These are phyloP conservation scores for Astreopora myriophthalma DNA, from an alignment of 64 coral and sea anemone species.

Conservation along the genomic window DNA sequence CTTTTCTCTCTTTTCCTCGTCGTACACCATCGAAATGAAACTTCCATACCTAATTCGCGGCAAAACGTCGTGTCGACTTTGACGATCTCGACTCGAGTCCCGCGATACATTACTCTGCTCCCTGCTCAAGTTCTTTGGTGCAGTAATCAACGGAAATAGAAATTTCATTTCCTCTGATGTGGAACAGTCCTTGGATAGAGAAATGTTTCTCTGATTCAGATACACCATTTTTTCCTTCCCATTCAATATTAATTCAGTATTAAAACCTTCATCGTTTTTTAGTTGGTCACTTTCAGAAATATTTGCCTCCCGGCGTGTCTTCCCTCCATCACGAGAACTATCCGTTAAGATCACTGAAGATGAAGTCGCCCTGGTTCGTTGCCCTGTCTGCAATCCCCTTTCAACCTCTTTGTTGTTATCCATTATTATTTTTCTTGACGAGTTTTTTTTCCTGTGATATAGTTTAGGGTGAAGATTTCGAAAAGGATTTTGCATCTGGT, in stretches of 20 bases:
- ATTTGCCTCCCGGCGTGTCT: not conserved
- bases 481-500: conserved; percentile 13
- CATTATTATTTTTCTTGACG: not conserved
- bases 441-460: not conserved
- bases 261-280: not conserved
- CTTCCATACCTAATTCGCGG: not conserved
- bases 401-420: not conserved
- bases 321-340: not conserved
- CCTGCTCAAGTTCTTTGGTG: not conserved
- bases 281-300: not conserved
- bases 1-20: not conserved
- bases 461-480: conserved; percentile 20
- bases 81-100: not conserved
- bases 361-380: not conserved
- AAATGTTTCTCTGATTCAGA: not conserved
- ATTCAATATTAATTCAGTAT: not conserved
- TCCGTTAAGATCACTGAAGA: not conserved
- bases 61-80: not conserved
- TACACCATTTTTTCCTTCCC: not conserved
- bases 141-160: not conserved
- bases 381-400: not conserved
- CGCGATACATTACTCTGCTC: not conserved
- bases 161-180: not conserved
- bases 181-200: not conserved
- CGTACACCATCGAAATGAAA: not conserved